Percentiles rank a stretch among this genome's conserved stretches.
Conservation (phyloP, 2,797 vertebrate genomes). For the Diglossa cyanea region DNA sequence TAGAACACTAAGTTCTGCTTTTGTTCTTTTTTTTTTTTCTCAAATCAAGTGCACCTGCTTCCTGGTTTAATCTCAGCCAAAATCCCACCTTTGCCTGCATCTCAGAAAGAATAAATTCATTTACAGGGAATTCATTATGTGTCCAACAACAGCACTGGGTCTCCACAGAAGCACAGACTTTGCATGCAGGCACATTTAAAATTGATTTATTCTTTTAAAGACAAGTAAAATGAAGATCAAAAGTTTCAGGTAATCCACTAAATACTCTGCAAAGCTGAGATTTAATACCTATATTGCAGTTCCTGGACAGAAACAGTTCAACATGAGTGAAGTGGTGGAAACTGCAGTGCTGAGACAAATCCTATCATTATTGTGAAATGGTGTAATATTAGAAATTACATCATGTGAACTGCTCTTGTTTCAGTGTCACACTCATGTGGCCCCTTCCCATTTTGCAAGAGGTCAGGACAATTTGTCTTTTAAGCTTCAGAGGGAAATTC, state of each 20-base stretch:
- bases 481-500: not conserved
- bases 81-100: not conserved
- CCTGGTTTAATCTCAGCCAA: not conserved
- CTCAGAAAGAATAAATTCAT: not conserved
- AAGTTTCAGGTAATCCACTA: not conserved
- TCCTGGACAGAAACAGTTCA: not conserved
- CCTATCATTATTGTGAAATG: not conserved
- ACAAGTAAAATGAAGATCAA: not conserved
- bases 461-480: conserved; percentile 27
- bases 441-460: conserved; percentile 7
- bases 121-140: not conserved
- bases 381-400: not conserved
- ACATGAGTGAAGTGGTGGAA: not conserved
- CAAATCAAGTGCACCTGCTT: not conserved
- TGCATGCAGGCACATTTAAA: not conserved
- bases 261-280: not conserved
- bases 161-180: not conserved
- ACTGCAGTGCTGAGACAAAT: not conserved
- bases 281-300: not conserved
- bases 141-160: not conserved
- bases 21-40: not conserved
- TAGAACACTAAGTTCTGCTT: not conserved
- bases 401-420: not conserved
- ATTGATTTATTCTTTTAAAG: not conserved
- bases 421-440: not conserved